Base-by-base conservation (phyloP, 2,888 invertebrate species). In the Furcula furcula region DNA sequence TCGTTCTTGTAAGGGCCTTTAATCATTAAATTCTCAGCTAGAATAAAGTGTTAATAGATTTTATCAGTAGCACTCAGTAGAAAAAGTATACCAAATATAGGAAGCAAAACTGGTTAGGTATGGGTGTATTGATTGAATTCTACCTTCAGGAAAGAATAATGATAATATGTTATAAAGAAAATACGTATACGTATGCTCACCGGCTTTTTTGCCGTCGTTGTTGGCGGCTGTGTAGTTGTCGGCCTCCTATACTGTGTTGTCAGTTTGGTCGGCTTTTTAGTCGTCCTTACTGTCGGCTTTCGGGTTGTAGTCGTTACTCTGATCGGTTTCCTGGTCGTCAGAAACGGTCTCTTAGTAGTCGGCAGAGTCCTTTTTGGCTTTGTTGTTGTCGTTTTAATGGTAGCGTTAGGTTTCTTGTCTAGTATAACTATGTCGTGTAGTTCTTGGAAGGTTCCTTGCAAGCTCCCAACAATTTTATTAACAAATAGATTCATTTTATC, bases 401-500 rank as follows among this genome's bases (percentile, higher is more conserved):
- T 85, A n/a, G 67, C 51, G 33, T 86, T 87, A 2, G 84, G 80
- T 34, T 87, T 86, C 34, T 76, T 85, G 40, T 88, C 88, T 23
- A 89, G 55, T 16, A 89, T 88, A 0, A 96, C 93, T 40, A 96
- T 92, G 54, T 95, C 94, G 52, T 94, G 94, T 7, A 96, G 72
- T 31, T 94, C 94, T 55, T 95, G 92, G 72, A 96, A 96, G 14
- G 96, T 95, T 1, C 93, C 94, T 76, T 95, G 95, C 1, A 96
- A 80, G 11, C 95, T 95, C 45, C 94, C 93, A 6, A 96, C 95
- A 9, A 96, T 94, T 74, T 95, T 95, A 58, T 93, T 93, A 0
- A 96, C 96, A 51, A 96, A 93, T 0, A 93, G 85, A 60, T 94
- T 95, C 79, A 96, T 94, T 76, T 95, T 95, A 22, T 94, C 92